Evolutionary conservation across 1,140 invertebrate genomes (phyloP).

Genomic region (Yoshiicerus persimilis): DNA sequence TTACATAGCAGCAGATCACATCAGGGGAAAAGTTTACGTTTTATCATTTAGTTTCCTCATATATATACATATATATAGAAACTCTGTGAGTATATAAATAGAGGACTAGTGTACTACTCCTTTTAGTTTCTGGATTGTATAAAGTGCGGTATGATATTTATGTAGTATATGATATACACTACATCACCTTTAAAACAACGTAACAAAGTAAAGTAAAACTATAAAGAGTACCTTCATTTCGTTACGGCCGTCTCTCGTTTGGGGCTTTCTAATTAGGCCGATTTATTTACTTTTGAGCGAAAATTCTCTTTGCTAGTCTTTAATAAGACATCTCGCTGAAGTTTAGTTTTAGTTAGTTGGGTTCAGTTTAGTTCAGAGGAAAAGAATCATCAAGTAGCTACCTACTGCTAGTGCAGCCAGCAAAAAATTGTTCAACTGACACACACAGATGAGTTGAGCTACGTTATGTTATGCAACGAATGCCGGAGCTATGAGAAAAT

Average conservation of each 20-base stretch:
- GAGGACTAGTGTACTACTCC: no score
- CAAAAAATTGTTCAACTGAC: background rate
- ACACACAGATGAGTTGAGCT: background rate
- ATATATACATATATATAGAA: background rate
- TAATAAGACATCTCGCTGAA: background rate
- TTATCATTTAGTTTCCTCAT: background rate
- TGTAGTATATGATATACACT: background rate
- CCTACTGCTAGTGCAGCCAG: background rate
- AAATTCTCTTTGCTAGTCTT: background rate
- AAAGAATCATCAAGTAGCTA: background rate
- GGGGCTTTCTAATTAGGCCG: conserved; percentile 24
- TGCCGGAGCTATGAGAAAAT: no score
- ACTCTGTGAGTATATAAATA: no score
- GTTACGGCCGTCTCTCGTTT: background rate
- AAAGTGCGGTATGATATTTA: background rate
- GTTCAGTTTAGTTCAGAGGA: background rate
- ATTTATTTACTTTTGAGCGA: conserved; percentile 30
- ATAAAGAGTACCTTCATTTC: background rate
- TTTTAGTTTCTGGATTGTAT: no score
- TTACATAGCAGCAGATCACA: background rate
- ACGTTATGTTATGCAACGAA: background rate
- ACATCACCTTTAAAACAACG: background rate
- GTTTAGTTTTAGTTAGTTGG: background rate
- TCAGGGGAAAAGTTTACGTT: conserved; percentile 24
- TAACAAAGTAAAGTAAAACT: background rate